Base-by-base conservation (phyloP, 2,888 invertebrate genomes). In the Auanema sp. region DNA sequence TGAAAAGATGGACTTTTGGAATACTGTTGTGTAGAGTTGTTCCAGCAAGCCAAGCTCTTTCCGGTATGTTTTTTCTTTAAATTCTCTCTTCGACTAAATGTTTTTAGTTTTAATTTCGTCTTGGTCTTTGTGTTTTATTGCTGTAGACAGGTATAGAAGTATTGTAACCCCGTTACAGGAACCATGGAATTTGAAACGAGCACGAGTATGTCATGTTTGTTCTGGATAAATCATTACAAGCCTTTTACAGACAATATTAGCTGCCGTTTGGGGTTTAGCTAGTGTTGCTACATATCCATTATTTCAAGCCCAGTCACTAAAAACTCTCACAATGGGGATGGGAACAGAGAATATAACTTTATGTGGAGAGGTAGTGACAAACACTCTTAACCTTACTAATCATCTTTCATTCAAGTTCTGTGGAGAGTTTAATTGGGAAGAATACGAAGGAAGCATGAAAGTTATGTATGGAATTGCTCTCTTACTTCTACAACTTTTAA, bases 61-160 rank as follows among this genome's bases (percentile, higher is more conserved):
- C 81, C 58, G 81, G 80, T 81, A 3, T 25, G 10, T n/a, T 16
- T 5, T 18, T 16, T 18, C n/a, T 60, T n/a, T 2, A 33, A 49
- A 58, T 23, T 12, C 24, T 55, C 24, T n/a, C 11, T 25, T 52
- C 6, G 3, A 47, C 3, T 16, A 3, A 5, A 10, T 21, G 5
- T 42, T 72, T 83, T 92, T 92, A 85, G 94, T 98, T 75, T 96
- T 96, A 88, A 93, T 97, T 83, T 95, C 95, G 66, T 95, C 95
- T 3, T 88, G 96, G 80, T 97, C 96, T n/a, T 88, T 97, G 69
- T 96, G 94, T 77, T 92, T 94, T 77, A 97, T 98, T 80, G 97
- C 97, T 60, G 91, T 96, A 69, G 97, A 98, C 87, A 89, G 97
- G 65, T 97, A 93, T 86, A 68, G 78, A 24, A 78, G 75, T 61